These are phyloP conservation scores for Oikopleura dioica DNA, from an alignment of 23 tunicate genomes.

Conservation along the genomic window DNA sequence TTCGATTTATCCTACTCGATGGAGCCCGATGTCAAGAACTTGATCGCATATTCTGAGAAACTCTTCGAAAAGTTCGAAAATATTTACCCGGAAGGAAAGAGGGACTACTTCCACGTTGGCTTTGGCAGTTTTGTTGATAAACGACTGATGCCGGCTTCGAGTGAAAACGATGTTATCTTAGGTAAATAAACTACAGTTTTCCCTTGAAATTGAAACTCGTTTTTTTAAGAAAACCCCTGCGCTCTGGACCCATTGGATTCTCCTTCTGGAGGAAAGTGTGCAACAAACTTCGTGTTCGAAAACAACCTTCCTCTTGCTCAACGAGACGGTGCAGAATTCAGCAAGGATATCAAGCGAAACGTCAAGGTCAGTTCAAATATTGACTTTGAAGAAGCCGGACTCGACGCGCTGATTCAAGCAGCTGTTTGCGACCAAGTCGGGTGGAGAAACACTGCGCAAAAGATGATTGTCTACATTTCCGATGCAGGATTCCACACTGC, in stretches of 20 bases:
- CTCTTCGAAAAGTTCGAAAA: background rate
- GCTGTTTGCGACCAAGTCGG: background rate
- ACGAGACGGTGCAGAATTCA: background rate
- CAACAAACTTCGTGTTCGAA: background rate
- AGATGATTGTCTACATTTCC: background rate
- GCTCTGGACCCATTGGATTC: background rate
- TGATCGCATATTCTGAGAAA: background rate
- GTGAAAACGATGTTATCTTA: background rate
- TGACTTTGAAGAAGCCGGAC: background rate
- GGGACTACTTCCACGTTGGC: background rate
- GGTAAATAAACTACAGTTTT: too few relatives aligned
- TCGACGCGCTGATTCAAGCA: background rate
- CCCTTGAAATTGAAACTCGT: too few relatives aligned
- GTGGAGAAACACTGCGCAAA: background rate
- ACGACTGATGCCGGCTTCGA: background rate
- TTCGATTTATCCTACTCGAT: background rate
- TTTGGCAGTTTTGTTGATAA: background rate
- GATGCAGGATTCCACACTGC: background rate
- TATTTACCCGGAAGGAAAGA: background rate
- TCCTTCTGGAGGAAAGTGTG: background rate
- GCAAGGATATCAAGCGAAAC: background rate
- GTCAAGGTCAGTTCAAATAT: background rate
- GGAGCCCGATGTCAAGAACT: background rate
- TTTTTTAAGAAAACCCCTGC: background rate
- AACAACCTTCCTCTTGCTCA: background rate